Conservation (phyloP, 2,797 vertebrate genomes). For the Paguma larvata region DNA sequence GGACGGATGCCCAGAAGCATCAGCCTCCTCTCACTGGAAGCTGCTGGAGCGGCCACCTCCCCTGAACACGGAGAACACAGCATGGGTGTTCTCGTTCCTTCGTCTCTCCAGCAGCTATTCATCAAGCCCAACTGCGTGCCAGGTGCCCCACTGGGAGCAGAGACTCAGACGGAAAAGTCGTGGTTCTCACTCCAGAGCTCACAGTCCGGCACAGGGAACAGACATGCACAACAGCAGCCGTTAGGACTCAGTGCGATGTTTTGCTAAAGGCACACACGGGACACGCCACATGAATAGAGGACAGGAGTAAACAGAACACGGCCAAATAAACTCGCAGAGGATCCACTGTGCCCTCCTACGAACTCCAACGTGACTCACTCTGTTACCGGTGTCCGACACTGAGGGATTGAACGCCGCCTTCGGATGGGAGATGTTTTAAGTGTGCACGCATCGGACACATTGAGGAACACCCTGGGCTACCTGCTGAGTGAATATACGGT, state of each 20-base stretch:
- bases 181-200: background rate
- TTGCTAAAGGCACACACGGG: background rate
- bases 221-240: background rate
- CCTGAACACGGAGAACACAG: background rate
- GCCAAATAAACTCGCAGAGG: background rate
- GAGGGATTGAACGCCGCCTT: background rate
- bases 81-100: background rate
- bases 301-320: background rate
- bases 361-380: background rate
- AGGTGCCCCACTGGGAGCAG: background rate
- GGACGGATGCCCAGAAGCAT: background rate
- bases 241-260: background rate
- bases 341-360: background rate
- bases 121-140: background rate
- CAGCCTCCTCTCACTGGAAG: background rate
- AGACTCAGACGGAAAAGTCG: background rate
- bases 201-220: background rate
- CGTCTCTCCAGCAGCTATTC: background rate
- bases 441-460: no score
- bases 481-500: background rate
- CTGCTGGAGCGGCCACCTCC: background rate
- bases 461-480: background rate
- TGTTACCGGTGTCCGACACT: no score
- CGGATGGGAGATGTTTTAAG: background rate
- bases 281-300: background rate